phyloP scores from a whole-genome alignment of 2,797 vertebrate species.

The Pseudomugil tenellus region DNA sequence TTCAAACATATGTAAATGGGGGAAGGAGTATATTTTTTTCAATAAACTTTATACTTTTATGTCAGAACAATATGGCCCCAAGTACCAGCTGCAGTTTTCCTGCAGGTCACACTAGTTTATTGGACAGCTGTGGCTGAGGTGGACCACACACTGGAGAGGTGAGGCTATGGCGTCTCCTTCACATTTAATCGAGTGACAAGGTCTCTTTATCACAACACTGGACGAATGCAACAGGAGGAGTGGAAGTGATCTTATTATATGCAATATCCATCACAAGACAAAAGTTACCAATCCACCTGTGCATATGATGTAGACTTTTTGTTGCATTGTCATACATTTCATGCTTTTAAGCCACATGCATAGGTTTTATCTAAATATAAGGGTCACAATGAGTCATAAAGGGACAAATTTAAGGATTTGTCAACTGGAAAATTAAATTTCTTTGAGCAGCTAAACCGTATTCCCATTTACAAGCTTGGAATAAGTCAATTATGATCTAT shows the following conservation, averaged over 20 bases:
- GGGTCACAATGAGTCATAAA: constrained; percentile 1
- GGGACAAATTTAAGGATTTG: background rate
- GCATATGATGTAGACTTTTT: background rate
- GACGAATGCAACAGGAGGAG: background rate
- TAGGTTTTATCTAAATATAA: background rate
- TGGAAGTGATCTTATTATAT: constrained; percentile 2
- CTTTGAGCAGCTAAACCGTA: background rate
- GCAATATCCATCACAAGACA: background rate
- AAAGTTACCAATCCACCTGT: background rate
- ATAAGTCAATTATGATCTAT: constrained; percentile 15
- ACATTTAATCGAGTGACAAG: background rate
- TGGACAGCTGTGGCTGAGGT: constrained; percentile 11
- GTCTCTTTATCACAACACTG: background rate
- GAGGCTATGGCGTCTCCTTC: background rate
- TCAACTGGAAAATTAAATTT: background rate
- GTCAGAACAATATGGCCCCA: constrained; percentile 7
- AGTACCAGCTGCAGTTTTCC: constrained; percentile 25
- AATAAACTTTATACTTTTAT: background rate
- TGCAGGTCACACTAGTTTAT: background rate
- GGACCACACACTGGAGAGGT: background rate
- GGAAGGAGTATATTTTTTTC: background rate
- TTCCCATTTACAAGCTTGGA: constrained; percentile 6
- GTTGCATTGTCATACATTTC: background rate
- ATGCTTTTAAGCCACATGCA: background rate
- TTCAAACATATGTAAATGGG: background rate